Percentiles rank a stretch among this genome's conserved stretches.
These are phyloP conservation scores for Chionoecetes opilio DNA, from an alignment of 1,140 invertebrate genomes.

Conservation along the genomic window DNA sequence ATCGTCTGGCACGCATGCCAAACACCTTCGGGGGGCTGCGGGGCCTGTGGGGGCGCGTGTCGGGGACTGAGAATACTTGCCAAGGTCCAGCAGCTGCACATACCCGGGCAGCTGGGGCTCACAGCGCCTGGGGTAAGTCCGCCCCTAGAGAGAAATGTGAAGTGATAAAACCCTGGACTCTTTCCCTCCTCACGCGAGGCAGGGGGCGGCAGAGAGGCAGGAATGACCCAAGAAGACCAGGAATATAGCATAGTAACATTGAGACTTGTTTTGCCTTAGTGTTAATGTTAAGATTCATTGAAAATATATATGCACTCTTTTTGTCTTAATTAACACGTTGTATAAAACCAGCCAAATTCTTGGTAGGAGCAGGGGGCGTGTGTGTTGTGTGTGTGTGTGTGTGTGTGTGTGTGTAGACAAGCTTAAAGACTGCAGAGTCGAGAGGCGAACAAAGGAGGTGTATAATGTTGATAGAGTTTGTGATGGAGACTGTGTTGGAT, in stretches of 20 bases:
- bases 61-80: not conserved
- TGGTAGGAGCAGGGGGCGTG: not conserved
- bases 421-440: too few species aligned
- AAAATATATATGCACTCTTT: slow-evolving; percentile 11
- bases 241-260: slow-evolving; percentile 2
- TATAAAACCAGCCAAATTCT: not conserved
- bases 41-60: not conserved
- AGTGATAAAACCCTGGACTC: slow-evolving; percentile 14
- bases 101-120: slow-evolving; percentile 51
- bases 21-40: too few species aligned
- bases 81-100: slow-evolving; percentile 15
- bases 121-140: slow-evolving; percentile 33
- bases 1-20: too few species aligned
- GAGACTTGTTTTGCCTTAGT: not conserved
- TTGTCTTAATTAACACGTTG: slow-evolving; percentile 5
- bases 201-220: not conserved
- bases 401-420: not conserved
- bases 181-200: not conserved
- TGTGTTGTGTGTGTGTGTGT: not conserved
- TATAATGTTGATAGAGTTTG: too few species aligned
- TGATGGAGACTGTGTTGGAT: not conserved
- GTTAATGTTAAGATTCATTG: not conserved
- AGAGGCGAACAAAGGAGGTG: too few species aligned
- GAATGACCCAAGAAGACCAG: not conserved
- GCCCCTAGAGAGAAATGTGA: slow-evolving; percentile 6